Evolutionary conservation across 1,140 invertebrate genomes (phyloP).

Genomic region (Lepidurus packardi): DNA sequence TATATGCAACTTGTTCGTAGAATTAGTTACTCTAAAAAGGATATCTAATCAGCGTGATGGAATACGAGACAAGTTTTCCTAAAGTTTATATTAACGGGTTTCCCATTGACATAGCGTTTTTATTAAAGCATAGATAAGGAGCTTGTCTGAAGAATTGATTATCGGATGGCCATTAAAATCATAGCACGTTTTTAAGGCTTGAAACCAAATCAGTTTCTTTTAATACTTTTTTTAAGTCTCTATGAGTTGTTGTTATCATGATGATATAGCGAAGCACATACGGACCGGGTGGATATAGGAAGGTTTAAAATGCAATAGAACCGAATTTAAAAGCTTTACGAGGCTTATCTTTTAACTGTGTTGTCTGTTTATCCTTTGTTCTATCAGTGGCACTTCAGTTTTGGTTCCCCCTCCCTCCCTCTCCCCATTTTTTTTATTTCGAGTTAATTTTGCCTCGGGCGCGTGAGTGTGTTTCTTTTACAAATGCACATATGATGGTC

Average conservation of each 20-base stretch:
- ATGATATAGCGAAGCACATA: too few relatives aligned
- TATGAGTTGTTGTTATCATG: not conserved
- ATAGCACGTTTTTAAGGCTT: not conserved
- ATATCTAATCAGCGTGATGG: not conserved
- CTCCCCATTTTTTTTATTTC: not conserved
- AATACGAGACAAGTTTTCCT: not conserved
- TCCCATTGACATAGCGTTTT: not conserved
- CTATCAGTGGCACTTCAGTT: not conserved
- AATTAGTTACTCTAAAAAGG: not conserved
- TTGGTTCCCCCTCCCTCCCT: not conserved
- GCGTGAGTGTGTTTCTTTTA: not conserved
- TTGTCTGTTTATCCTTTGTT: not conserved
- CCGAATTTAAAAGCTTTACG: not conserved
- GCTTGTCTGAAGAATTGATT: not conserved
- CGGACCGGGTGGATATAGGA: not conserved
- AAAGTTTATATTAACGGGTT: not conserved
- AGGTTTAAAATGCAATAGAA: not conserved
- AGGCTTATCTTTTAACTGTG: not conserved
- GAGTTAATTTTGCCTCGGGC: not conserved
- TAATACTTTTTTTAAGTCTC: not conserved
- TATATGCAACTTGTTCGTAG: not conserved
- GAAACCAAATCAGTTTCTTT: not conserved
- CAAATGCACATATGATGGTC: too few relatives aligned
- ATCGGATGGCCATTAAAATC: not conserved
- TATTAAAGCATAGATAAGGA: not conserved